phyloP scores from a whole-genome alignment of 2,888 invertebrate genomes.

The Xestobium rufovillosum region DNA sequence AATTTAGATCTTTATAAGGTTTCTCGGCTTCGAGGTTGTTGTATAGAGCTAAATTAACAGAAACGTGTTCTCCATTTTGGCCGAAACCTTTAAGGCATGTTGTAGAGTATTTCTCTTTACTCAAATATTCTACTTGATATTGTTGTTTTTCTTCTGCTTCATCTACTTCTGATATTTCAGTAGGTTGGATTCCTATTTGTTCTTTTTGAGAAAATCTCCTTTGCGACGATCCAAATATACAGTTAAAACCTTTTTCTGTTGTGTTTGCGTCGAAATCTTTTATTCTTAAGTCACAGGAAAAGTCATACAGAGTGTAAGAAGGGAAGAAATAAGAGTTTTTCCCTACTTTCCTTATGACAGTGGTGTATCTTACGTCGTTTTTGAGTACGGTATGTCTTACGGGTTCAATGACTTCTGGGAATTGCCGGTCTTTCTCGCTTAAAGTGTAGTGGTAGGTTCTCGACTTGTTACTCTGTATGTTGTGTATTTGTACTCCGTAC shows the following conservation, averaged over 20 bases:
- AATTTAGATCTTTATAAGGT: slow-evolving; percentile 36
- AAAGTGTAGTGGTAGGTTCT: slow-evolving; percentile 42
- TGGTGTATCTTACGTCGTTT: slow-evolving; percentile 52
- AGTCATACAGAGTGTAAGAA: slow-evolving; percentile 46
- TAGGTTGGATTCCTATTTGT: neutral
- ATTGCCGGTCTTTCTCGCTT: slow-evolving; percentile 23
- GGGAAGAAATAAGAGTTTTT: slow-evolving; percentile 55
- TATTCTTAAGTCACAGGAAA: slow-evolving; percentile 29
- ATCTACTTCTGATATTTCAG: slow-evolving; percentile 21
- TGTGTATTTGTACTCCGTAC: slow-evolving; percentile 50
- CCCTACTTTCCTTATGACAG: slow-evolving; percentile 51
- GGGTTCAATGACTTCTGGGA: slow-evolving; percentile 33
- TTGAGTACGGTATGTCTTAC: slow-evolving; percentile 49
- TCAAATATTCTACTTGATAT: slow-evolving; percentile 24
- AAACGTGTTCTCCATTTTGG: slow-evolving; percentile 40
- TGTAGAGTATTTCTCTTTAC: slow-evolving; percentile 21
- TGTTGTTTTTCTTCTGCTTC: slow-evolving; percentile 28
- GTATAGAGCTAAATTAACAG: slow-evolving; percentile 41
- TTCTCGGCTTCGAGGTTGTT: slow-evolving; percentile 37
- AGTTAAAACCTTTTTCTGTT: slow-evolving; percentile 7
- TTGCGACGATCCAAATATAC: neutral
- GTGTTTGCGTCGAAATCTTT: slow-evolving; percentile 9
- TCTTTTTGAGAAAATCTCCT: neutral
- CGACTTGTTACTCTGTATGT: slow-evolving; percentile 35
- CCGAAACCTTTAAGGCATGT: slow-evolving; percentile 32